These are phyloP conservation scores for Colaptes auratus DNA, from an alignment of 2,113 vertebrate genomes.

Conservation along the genomic window DNA sequence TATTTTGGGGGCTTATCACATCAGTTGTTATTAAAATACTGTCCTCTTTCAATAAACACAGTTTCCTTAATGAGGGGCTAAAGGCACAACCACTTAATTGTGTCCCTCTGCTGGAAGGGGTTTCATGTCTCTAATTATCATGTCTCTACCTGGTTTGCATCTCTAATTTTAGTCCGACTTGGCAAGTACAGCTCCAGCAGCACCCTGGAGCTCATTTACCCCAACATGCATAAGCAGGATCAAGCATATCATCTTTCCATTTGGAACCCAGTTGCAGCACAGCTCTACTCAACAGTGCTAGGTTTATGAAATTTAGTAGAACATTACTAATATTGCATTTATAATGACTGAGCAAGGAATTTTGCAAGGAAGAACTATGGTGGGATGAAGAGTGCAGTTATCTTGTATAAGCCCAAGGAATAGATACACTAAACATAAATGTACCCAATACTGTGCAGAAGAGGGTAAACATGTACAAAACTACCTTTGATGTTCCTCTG, in stretches of 20 bases:
- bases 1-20: background rate
- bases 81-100: background rate
- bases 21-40: background rate
- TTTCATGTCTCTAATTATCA: background rate
- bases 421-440: background rate
- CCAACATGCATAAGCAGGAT: background rate
- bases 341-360: background rate
- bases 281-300: background rate
- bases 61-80: background rate
- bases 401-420: background rate
- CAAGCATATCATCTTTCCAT: background rate
- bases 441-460: background rate
- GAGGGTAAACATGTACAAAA: background rate
- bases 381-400: rapidly evolving
- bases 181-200: background rate
- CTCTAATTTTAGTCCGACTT: background rate
- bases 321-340: background rate
- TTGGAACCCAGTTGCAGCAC: background rate
- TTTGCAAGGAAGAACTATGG: background rate
- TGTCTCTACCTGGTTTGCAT: background rate
- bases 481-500: background rate
- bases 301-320: background rate
- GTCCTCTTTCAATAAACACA: background rate
- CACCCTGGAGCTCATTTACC: background rate
- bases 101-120: background rate